Base-by-base conservation (phyloP, 2,113 vertebrate species). In the Etia nguti region DNA sequence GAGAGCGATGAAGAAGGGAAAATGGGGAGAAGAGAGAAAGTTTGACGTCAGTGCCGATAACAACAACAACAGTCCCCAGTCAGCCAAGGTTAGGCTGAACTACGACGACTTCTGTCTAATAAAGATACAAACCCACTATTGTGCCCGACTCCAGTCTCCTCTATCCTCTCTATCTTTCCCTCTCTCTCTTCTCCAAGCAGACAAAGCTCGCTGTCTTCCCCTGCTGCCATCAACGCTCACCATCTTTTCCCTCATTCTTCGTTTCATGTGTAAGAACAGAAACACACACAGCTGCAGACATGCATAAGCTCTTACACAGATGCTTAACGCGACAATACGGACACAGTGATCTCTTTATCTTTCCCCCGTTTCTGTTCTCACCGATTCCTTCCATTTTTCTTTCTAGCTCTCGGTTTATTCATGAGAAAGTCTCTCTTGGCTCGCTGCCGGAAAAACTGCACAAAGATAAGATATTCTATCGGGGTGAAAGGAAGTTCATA, bases 41-140 rank as follows among this genome's bases (percentile, higher is more conserved):
- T 93, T 94, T 95, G 94, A 96, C 93, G 92, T 96, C 95, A 97
- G 91, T 93, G 60, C 82, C 62, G 91, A 94, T 96, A 95, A 96
- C 86, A 96, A 96, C 90, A 96, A 96, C 91, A 95, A 91, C 92
- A 92, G 83, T 87, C 79, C 26, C 80, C 65, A 93, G 88, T 87
- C 90, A 85, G 83, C 85, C 94, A 95, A 95, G 95, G 94, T 96
- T 94, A 92, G 55, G 50, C 86, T 90, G 54, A 94, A 94, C 92
- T 89, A 81, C 4, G n/a, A 83, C 83, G 86, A 88, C 84, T 90
- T 85, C 80, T 89, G 85, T 93, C 90, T 94, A 93, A 92, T 94
- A 93, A 94, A 96, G 93, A 95, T 59, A 95, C 90, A 93, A 82
- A 85, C 82, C 46, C 12, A 10, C 85, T 85, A 90, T 94, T 94